A percentile compares a stretch with the other conserved stretches of the same genome.
Evolutionary conservation across 2,797 vertebrate genomes (phyloP).

Genomic region (Aplochiton taeniatus): DNA sequence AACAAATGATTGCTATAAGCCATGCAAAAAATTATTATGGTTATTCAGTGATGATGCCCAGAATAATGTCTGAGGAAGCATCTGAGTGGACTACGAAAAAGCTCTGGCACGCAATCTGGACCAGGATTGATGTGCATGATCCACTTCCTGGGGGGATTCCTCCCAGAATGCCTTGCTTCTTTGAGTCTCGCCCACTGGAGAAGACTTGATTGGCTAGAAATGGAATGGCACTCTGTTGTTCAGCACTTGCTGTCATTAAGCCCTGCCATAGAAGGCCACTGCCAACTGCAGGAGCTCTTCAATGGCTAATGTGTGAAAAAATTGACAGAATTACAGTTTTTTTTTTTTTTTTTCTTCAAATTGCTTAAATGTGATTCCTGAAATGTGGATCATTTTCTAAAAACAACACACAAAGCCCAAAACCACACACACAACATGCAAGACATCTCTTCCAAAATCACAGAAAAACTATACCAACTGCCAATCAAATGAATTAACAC

Average conservation of each 20-base stretch:
- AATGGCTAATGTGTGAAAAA: constrained; percentile 6
- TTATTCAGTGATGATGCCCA: constrained; percentile 18
- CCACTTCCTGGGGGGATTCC: constrained; percentile 30
- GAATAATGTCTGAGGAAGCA: constrained; percentile 39
- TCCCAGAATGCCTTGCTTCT: constrained; percentile 29
- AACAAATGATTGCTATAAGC: not conserved
- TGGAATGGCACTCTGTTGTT: constrained; percentile 25
- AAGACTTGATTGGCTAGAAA: constrained; percentile 54
- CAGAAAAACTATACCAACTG: too few relatives aligned
- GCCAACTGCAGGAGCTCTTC: constrained; percentile 21
- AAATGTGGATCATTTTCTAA: too few relatives aligned
- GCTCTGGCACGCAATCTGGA: constrained; percentile 29
- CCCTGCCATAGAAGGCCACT: constrained; percentile 8
- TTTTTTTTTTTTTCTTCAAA: not conserved
- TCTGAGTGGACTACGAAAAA: constrained; percentile 36
- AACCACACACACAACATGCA: too few relatives aligned
- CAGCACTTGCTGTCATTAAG: constrained; percentile 25
- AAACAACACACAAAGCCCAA: too few relatives aligned
- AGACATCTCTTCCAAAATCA: too few relatives aligned
- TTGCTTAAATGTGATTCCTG: not conserved
- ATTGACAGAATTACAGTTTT: constrained; percentile 12
- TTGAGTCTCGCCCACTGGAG: constrained; percentile 28
- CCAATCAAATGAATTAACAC: too few relatives aligned
- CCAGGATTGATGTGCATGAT: constrained; percentile 35
- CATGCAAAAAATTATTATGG: not conserved